These are phyloP conservation scores for Dicroscelio sp. DNA, from an alignment of 2,888 invertebrate genomes.

Conservation along the genomic window DNA sequence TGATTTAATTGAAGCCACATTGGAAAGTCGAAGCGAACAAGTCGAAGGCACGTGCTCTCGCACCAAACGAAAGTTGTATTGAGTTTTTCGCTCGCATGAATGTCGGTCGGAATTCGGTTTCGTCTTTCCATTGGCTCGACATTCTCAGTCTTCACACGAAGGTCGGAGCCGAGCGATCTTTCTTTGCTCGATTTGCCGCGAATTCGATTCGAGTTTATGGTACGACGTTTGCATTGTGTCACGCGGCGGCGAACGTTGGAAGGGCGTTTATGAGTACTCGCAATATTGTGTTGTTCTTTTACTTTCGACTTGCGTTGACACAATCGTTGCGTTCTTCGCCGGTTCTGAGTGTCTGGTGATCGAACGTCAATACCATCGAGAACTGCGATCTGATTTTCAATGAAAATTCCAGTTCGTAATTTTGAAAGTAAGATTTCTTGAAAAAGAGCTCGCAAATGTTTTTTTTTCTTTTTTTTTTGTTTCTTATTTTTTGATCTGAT, in stretches of 20 bases:
- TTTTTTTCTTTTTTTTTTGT: too few relatives aligned
- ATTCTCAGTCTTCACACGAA: constrained; percentile 50
- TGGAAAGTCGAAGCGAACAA: constrained; percentile 33
- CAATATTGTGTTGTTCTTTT: constrained; percentile 57
- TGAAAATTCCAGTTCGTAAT: background rate
- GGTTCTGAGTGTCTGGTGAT: constrained; percentile 16
- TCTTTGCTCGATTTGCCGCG: constrained; percentile 56
- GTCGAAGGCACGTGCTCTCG: constrained; percentile 33
- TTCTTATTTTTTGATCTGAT: too few relatives aligned
- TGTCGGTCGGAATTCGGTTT: constrained; percentile 49
- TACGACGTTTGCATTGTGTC: constrained; percentile 58
- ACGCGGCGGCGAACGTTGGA: constrained; percentile 50
- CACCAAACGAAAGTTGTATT: constrained; percentile 34
- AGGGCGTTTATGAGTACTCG: constrained; percentile 57
- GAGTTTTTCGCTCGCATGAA: constrained; percentile 43
- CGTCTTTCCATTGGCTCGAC: constrained; percentile 37
- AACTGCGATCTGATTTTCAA: background rate
- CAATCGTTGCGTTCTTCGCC: constrained; percentile 23
- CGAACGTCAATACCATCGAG: constrained; percentile 34
- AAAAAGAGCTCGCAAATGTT: too few relatives aligned
- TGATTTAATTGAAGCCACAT: background rate
- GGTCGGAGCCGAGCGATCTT: constrained; percentile 43
- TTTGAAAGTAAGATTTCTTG: too few relatives aligned
- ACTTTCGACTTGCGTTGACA: constrained; percentile 61
- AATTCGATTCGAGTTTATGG: constrained; percentile 48